Evolutionary conservation across 2,888 invertebrate genomes (phyloP).

Genomic region (Leucophenga montana): DNA sequence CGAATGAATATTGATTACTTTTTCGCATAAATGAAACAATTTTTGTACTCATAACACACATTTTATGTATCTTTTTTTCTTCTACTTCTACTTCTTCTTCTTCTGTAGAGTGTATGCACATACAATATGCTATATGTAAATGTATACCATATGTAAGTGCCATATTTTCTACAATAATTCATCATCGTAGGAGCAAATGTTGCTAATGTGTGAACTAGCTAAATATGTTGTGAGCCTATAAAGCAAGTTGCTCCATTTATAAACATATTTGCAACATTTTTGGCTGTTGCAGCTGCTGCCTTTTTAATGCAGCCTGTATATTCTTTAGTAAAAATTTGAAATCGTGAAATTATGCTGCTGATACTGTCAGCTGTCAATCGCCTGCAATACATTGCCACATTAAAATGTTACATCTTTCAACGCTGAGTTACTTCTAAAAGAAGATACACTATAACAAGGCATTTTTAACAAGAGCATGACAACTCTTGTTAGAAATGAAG

Average conservation of each 20-base stretch:
- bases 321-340: too few relatives aligned
- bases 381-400: too few relatives aligned
- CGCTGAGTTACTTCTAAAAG: too few relatives aligned
- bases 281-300: constrained; percentile 4
- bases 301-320: too few relatives aligned
- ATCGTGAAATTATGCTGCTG: too few relatives aligned
- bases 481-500: too few relatives aligned
- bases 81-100: too few relatives aligned
- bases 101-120: neutral
- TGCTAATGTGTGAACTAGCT: neutral
- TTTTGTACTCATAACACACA: constrained; percentile 16
- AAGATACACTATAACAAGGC: too few relatives aligned
- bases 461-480: too few relatives aligned
- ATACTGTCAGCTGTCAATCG: too few relatives aligned
- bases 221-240: too few relatives aligned
- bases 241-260: neutral
- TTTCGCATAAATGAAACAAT: constrained; percentile 23
- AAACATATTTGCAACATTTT: neutral
- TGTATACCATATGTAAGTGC: neutral
- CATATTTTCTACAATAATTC: constrained; percentile 20
- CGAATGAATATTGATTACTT: constrained; percentile 26
- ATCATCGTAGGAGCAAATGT: constrained; percentile 23
- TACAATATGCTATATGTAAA: neutral
- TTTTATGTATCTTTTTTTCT: neutral
- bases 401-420: too few relatives aligned